These are phyloP conservation scores for Urocolius indicus DNA, from an alignment of 2,113 vertebrate species.

Conservation along the genomic window DNA sequence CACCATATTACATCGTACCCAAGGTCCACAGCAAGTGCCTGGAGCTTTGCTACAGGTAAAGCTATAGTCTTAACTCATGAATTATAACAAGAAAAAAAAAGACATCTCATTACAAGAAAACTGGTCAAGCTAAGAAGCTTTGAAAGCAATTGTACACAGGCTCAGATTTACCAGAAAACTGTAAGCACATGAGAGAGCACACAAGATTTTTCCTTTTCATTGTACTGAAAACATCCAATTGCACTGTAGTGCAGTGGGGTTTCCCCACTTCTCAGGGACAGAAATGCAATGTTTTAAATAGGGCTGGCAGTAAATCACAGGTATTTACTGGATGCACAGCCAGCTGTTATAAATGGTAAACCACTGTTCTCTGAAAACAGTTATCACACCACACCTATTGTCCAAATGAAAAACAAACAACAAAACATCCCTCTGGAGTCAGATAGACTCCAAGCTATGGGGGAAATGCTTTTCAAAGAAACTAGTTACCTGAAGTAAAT, in stretches of 20 bases:
- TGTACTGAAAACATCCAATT: neutral
- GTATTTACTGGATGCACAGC: neutral
- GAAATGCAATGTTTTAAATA: neutral
- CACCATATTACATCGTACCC: fast-evolving
- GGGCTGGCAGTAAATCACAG: neutral
- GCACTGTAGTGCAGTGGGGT: no score
- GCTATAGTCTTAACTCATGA: neutral
- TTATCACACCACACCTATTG: neutral
- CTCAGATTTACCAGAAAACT: neutral
- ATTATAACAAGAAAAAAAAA: neutral
- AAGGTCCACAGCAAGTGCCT: neutral
- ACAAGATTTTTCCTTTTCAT: neutral
- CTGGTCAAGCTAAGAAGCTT: neutral
- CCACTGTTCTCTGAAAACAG: neutral
- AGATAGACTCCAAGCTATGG: neutral
- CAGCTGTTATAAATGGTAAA: neutral
- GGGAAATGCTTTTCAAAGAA: neutral
- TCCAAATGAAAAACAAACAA: neutral
- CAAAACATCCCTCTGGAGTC: fast-evolving
- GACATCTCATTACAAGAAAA: neutral
- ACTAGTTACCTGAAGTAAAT: neutral
- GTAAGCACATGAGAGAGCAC: fast-evolving
- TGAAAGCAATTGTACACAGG: neutral
- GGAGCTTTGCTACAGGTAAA: neutral
- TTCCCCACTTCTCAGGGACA: fast-evolving